Evolutionary conservation across 2,797 vertebrate species (phyloP).

Genomic region (Thalassophryne amazonica): DNA sequence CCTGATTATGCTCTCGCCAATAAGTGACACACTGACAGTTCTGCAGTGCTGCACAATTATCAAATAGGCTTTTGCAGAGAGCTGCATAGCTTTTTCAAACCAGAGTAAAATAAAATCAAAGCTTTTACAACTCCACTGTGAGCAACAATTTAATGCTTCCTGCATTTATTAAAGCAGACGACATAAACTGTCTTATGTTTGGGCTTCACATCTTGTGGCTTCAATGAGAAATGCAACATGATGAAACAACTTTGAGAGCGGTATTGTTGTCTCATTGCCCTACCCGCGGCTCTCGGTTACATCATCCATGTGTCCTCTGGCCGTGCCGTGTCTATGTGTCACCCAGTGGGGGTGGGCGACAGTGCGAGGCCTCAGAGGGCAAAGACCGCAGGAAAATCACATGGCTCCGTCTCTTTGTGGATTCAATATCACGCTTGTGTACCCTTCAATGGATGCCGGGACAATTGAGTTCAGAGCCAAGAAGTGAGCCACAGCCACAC

Average conservation of each 20-base stretch:
- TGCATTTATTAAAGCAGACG: neutral
- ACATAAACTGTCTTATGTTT: neutral
- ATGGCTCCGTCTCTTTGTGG: slow-evolving; percentile 61
- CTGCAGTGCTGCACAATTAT: neutral
- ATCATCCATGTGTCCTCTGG: slow-evolving; percentile 47
- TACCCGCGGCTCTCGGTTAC: slow-evolving; percentile 18
- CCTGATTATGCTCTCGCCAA: slow-evolving; percentile 14
- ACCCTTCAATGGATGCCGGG: slow-evolving; percentile 62
- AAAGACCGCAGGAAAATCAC: slow-evolving; percentile 63
- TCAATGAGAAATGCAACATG: neutral
- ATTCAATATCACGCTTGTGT: slow-evolving; percentile 72
- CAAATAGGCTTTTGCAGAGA: neutral
- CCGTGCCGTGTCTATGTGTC: slow-evolving; percentile 38
- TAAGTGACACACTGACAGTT: slow-evolving; percentile 29
- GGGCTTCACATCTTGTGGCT: neutral
- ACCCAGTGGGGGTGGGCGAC: slow-evolving; percentile 32
- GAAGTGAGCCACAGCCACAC: slow-evolving; percentile 23
- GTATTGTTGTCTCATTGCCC: slow-evolving; percentile 8
- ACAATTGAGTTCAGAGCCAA: slow-evolving; percentile 51
- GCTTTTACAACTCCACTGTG: neutral
- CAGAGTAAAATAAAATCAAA: neutral
- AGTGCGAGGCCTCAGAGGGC: slow-evolving; percentile 44
- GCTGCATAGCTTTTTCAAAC: neutral
- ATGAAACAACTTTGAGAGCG: neutral
- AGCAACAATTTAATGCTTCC: neutral